Evolutionary conservation across 2,113 vertebrate genomes (phyloP), one percentile per base, ranked within the genome.

Genomic region (Chascanopsetta lugubris): DNA sequence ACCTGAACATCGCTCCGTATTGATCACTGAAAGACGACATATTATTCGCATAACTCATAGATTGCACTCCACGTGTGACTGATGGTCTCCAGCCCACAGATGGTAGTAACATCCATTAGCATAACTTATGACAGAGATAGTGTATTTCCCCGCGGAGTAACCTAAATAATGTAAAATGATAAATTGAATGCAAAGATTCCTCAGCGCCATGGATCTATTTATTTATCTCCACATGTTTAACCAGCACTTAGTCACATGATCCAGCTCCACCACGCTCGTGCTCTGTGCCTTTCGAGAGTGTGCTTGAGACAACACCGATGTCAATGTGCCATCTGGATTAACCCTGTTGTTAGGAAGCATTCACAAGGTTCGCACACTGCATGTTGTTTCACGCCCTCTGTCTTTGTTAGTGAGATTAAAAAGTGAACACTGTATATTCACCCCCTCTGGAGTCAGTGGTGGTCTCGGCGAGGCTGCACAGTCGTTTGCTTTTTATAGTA

Each of bases 141-240:
- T 25, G 69, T 84, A 82, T 89, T 89, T 86, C 85, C 83, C 86
- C 8, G 34, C 21, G 77, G 87, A 83, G 66, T 69, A 81, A 71
- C 80, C 83, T 74, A 85, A 85, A 89, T 83, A 85, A 86, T 89
- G 70, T 84, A 77, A 78, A 83, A 87, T 85, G 73, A 87, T 88
- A 50, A 89, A 87, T 87, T 65, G 77, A 83, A 84, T 79, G 69
- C 71, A 84, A 75, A 84, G 75, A 85, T 82, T 86, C 61, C 60
- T 72, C 77, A 76, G 70, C 83, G 63, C 50, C 21, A 9, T 68
- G 79, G 84, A 83, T 30, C 29, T 30, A 18, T 79, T 83, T 61
- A 61, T 79, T 77, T 80, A 88, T 82, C 67, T 69, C 27, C 82
- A 81, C 56, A 24, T 84, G 66, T 84, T 85, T 85, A 82, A 65